Base-by-base conservation (phyloP, 2,888 invertebrate genomes). In the Ennomos quercinarius region DNA sequence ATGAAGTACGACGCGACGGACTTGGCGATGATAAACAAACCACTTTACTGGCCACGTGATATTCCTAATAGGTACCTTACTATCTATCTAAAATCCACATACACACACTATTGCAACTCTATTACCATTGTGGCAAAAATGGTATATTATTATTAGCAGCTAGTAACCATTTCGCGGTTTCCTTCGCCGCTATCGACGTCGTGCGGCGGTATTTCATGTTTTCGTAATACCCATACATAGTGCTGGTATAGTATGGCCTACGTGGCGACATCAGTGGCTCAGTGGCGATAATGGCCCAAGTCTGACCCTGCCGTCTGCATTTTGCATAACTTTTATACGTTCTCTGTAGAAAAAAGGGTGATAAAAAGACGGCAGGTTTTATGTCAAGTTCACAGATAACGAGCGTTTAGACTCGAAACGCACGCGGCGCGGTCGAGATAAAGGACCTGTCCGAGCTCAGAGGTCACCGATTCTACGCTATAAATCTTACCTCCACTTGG, bases 301-400 rank as follows among this genome's bases (percentile, higher is more conserved):
- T 12, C 49, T 50, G 36, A 40, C 50, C 50, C 17, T 39, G 37
- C 10, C 12, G 17, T n/a, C 13, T 37, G 9, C 6, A 27, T 12
- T 40, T 27, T 36, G 36, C 36, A 10, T 12, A n/a, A 40, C 10
- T 50, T 50, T 42, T 37, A 36, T 1, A 48, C 10, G 6, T 6
- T 10, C 1, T 41, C 36, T 11, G 41, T 11, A 47, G 38, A 12
- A 35, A 42, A 67, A 70, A 70, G 63, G 41, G 43, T 41, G 49
- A 55, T 56, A 64, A 61, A 59, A 61, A 48, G 40, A 55, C 47
- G 58, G 58, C 49, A 35, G 27, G 43, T 56, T 62, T 60, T 51
- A 44, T 62, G 67, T 66, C 67, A 66, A 68, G 66, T 66, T 64
- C 64, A 44, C 41, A 27, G 68, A 68, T 66, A 68, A 61, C 61